Evolutionary conservation across 2,797 vertebrate genomes (phyloP).

Genomic region (Sciurus carolinensis): DNA sequence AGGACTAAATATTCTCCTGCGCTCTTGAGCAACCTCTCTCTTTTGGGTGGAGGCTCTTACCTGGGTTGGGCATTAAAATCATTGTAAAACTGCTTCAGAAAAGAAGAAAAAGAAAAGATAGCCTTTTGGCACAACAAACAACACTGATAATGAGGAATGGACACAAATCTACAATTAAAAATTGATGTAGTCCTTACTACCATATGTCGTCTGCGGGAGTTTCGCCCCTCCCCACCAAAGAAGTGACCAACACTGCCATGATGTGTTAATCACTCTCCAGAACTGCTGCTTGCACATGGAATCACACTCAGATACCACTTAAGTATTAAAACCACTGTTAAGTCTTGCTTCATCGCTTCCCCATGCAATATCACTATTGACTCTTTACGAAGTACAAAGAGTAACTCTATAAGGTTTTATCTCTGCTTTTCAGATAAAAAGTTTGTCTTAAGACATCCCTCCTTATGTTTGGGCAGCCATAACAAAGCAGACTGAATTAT

Average conservation of each 20-base stretch:
- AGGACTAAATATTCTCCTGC: not conserved
- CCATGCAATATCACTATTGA: not conserved
- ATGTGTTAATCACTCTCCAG: not conserved
- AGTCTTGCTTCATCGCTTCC: not conserved
- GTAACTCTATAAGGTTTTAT: not conserved
- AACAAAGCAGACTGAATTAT: not conserved
- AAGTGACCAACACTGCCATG: too few relatives aligned
- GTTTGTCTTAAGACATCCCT: not conserved
- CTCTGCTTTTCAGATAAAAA: not conserved
- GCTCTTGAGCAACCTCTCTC: not conserved
- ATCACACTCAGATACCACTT: not conserved
- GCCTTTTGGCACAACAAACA: not conserved
- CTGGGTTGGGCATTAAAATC: not conserved
- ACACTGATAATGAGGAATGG: not conserved
- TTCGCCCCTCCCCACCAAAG: not conserved
- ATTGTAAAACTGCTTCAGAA: not conserved
- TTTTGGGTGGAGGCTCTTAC: not conserved
- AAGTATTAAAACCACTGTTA: not conserved
- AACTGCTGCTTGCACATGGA: not conserved
- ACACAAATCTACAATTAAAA: not conserved
- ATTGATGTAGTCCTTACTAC: not conserved
- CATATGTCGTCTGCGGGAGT: not conserved
- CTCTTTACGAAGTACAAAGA: not conserved
- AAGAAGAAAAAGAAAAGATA: slow-evolving; percentile 4
- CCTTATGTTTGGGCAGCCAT: not conserved